Evolutionary conservation across 2,797 vertebrate species (phyloP), one percentile per base, ranked within the genome.

Genomic region (Lophotriccus pileatus): DNA sequence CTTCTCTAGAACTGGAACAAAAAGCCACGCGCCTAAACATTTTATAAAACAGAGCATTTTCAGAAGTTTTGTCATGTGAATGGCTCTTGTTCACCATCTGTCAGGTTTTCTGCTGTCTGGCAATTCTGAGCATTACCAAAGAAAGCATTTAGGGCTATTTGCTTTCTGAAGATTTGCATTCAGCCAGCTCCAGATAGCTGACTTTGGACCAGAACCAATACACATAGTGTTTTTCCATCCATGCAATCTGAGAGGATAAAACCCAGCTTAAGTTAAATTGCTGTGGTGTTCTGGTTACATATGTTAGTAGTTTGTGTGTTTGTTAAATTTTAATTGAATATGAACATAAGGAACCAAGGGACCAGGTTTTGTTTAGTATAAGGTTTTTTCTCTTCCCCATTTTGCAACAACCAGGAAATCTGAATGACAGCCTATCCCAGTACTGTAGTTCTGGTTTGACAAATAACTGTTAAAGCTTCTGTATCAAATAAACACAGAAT

Each of bases 311-410:
- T 82, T 90, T 67, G 25, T 53, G 32, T 46, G 32, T 85, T 89
- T 88, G 69, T 39, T 87, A 89, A 83, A 84, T 85, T 91, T 91
- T 90, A 84, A 75, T 73, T 84, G 36, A 12, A 39, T 50, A 80
- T 4, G 12, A 83, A 62, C 49, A 72, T 23, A 86, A 55, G 28
- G 10, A 90, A 87, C 10, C 8, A 81, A 43, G 23, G 13, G 88
- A 74, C 9, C 12, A 32, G 32, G 14, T 68, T 84, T 92, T 81
- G 12, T 74, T 77, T 58, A 55, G 32, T 37, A 82, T 43, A 75
- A 88, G 19, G 8, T 41, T 87, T 88, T 36, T 60, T 68, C 55
- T 78, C 55, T 55, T 78, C 18, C 27, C 34, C 34, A 69, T 81
- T 93, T 90, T 8, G 4, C 50, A 81, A 62, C 24, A 52, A 49